Evolutionary conservation across 1,140 invertebrate species (phyloP).

Genomic region (Calephelis nemesis): DNA sequence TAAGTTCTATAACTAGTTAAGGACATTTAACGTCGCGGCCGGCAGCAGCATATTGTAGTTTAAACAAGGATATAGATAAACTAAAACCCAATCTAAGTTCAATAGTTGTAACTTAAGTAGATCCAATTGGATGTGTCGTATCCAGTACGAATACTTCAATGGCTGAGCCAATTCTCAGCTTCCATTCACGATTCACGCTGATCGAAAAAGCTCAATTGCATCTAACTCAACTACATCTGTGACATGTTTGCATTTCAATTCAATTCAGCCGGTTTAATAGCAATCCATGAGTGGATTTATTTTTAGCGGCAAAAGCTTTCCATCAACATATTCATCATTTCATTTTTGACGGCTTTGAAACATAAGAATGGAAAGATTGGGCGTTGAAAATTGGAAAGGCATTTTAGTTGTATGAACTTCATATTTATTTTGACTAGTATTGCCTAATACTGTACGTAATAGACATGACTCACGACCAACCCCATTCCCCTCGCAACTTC

Average conservation of each 20-base stretch:
- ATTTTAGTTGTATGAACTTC: no score
- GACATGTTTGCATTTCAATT: slow-evolving; percentile 55
- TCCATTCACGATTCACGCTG: slow-evolving; percentile 35
- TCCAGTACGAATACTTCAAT: slow-evolving; percentile 13
- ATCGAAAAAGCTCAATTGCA: slow-evolving; percentile 30
- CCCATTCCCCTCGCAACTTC: no score
- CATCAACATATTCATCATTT: neutral
- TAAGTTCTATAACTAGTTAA: no score
- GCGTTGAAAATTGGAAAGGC: no score
- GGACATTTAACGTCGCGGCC: no score
- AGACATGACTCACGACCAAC: no score
- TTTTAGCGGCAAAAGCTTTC: neutral
- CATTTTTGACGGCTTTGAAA: no score
- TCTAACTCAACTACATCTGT: slow-evolving; percentile 40
- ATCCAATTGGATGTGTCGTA: slow-evolving; percentile 4
- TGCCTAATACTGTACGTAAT: no score
- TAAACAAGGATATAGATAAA: neutral
- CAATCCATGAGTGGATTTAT: slow-evolving; percentile 41
- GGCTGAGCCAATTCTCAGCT: slow-evolving; percentile 24
- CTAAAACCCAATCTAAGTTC: slow-evolving; percentile 1
- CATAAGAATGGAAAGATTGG: no score
- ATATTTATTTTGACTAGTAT: no score
- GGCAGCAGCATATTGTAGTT: no score
- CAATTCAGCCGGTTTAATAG: slow-evolving; percentile 43
- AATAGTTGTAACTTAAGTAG: slow-evolving; percentile 8